Conservation (phyloP, 2,113 vertebrate genomes). For the Montifringilla adamsi region DNA sequence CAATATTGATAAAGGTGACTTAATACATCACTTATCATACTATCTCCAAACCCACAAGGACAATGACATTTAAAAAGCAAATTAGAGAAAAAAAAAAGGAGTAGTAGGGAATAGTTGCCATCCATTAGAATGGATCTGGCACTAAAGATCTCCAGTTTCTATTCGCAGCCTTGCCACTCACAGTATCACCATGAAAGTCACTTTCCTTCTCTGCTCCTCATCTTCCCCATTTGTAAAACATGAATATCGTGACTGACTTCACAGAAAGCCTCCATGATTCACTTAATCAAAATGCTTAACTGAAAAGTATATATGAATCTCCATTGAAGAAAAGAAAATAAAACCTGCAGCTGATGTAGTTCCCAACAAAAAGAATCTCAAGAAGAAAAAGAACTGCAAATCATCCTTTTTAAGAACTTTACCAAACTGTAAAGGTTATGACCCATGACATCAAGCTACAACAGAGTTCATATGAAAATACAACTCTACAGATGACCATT, state of each 20-base stretch:
- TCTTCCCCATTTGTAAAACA: neutral
- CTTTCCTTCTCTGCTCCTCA: neutral
- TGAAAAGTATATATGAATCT: neutral
- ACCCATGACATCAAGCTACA: neutral
- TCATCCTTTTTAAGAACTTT: neutral
- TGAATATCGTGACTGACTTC: neutral
- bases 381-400: neutral
- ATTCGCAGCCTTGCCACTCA: neutral
- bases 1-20: neutral
- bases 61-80: neutral
- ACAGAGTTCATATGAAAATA: neutral
- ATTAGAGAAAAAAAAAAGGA: neutral
- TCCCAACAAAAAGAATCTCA: neutral
- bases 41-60: neutral
- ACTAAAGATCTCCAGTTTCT: neutral
- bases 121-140: neutral
- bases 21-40: neutral
- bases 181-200: neutral
- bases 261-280: neutral
- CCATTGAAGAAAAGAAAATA: neutral
- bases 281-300: neutral
- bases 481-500: neutral
- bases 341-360: neutral
- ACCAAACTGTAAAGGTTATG: neutral
- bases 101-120: neutral